A percentile compares a stretch with the other conserved stretches of the same genome.
These are phyloP conservation scores for Drosophila lowei DNA, from an alignment of 1,140 invertebrate genomes.

Conservation along the genomic window DNA sequence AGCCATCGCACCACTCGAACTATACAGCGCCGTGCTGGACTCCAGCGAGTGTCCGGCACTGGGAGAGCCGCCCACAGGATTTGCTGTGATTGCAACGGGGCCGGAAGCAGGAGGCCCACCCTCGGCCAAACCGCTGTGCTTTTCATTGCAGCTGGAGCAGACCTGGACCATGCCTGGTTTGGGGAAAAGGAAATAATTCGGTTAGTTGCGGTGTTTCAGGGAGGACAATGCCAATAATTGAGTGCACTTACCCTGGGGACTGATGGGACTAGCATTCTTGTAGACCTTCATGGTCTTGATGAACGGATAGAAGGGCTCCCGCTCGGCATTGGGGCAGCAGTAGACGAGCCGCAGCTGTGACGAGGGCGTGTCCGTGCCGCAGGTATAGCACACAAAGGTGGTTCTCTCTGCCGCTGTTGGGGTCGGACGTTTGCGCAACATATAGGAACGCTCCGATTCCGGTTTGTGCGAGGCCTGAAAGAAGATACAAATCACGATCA, in stretches of 20 bases:
- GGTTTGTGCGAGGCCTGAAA: constrained; percentile 88
- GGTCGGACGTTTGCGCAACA: constrained; percentile 89
- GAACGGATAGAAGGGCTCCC: constrained; percentile 94
- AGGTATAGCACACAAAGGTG: constrained; percentile 94
- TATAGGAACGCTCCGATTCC: constrained; percentile 90
- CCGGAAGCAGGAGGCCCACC: constrained; percentile 44
- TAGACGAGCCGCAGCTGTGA: constrained; percentile 91
- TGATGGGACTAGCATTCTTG: constrained; percentile 92
- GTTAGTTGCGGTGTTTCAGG: constrained; percentile 4
- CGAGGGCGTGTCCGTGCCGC: constrained; percentile 90
- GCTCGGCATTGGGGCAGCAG: constrained; percentile 91
- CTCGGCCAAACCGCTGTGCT: constrained; percentile 74
- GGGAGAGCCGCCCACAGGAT: constrained; percentile 25
- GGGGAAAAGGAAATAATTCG: constrained; percentile 10
- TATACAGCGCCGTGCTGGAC: constrained; percentile 49
- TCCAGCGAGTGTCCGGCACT: constrained; percentile 53
- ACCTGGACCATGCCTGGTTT: constrained; percentile 89
- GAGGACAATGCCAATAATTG: constrained; percentile 6
- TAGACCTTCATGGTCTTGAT: constrained; percentile 90
- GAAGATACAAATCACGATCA: constrained; percentile 29
- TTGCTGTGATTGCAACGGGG: constrained; percentile 11
- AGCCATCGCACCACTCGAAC: constrained; percentile 42
- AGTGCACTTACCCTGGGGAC: constrained; percentile 86
- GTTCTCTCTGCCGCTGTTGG: constrained; percentile 85
- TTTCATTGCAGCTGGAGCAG: constrained; percentile 89